Conservation (phyloP, 2,888 invertebrate genomes). For the Ceriagrion tenellum region DNA sequence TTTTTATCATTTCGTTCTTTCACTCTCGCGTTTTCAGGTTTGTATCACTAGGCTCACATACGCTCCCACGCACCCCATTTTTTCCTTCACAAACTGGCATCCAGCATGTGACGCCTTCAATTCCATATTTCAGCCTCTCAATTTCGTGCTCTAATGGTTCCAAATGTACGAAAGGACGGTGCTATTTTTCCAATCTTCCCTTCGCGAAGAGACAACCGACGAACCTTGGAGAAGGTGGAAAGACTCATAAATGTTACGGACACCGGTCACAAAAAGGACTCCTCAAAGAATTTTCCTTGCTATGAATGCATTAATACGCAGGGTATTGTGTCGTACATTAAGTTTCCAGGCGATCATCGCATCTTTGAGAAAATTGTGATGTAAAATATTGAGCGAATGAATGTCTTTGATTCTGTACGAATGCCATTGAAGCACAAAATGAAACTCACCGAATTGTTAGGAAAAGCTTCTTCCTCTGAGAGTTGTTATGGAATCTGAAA, state of each 20-base stretch:
- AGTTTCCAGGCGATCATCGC: no score
- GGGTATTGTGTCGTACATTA: no score
- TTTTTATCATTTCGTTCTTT: background rate
- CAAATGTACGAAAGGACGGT: background rate
- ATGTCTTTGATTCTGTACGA: no score
- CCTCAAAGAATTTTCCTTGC: no score
- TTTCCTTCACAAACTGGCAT: background rate
- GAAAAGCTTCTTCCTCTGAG: no score
- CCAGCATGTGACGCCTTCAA: background rate
- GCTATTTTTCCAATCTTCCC: background rate
- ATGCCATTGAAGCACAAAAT: no score
- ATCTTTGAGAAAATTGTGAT: no score
- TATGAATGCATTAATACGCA: no score
- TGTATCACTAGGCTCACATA: background rate
- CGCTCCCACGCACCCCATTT: background rate
- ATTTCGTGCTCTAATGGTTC: background rate
- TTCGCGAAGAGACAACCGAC: background rate
- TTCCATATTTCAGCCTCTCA: background rate
- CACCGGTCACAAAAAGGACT: background rate
- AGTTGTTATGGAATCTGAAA: no score
- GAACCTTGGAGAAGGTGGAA: background rate
- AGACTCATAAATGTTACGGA: background rate
- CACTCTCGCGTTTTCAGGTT: background rate
- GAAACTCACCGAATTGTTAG: no score
- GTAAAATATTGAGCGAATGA: no score